Percentiles rank a stretch among this genome's conserved stretches.
Conservation (phyloP, 2,797 vertebrate species). For the Rhyacichthys aspro region DNA sequence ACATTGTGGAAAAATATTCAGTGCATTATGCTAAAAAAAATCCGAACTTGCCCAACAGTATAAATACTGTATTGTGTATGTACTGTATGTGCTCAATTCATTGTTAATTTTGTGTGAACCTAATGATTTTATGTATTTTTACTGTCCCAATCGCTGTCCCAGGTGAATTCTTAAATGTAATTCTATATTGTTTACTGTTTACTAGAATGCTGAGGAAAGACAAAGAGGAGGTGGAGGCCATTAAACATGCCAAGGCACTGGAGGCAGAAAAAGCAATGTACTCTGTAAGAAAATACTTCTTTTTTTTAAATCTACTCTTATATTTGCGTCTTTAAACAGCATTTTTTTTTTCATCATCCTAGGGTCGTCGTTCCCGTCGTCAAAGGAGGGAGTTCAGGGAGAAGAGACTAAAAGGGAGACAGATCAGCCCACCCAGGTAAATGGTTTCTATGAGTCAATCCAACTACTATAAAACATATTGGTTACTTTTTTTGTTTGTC, state of each 20-base stretch:
- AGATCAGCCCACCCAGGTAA: constrained; percentile 97
- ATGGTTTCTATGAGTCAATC: background rate
- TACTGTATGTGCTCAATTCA: no score
- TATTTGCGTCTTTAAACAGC: background rate
- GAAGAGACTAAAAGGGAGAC: constrained; percentile 93
- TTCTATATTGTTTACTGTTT: constrained; percentile 27
- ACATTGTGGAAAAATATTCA: no score
- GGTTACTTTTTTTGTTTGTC: background rate
- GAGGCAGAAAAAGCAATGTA: constrained; percentile 99
- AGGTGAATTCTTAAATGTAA: no score
- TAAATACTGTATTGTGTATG: no score
- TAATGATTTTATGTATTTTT: background rate
- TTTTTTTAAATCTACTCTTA: background rate
- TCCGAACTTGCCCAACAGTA: no score
- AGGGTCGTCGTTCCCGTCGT: constrained; percentile 94
- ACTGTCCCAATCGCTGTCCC: no score
- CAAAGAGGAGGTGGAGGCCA: constrained; percentile 97
- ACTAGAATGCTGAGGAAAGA: constrained; percentile 95
- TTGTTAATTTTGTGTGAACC: no score
- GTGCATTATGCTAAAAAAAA: no score
- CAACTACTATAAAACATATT: background rate
- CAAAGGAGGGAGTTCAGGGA: constrained; percentile 96
- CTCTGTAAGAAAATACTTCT: constrained; percentile 82
- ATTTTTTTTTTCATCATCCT: constrained; percentile 20
- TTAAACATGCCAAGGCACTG: constrained; percentile 95